Conservation (phyloP, 2,888 invertebrate genomes). For the Strigamia transsilvanica region DNA sequence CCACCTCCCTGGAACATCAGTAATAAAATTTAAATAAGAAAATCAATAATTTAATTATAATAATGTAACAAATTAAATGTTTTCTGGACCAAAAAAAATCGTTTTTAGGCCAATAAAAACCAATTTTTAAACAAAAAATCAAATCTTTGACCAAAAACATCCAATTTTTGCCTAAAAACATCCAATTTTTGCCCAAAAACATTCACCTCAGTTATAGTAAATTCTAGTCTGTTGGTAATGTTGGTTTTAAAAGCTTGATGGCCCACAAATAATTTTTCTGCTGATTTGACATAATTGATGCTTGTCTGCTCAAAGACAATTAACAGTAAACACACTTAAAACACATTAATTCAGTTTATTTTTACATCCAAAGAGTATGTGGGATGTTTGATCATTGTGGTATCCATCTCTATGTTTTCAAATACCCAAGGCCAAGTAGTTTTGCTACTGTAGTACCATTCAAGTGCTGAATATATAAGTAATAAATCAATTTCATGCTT, state of each 20-base stretch:
- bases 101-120: too few species aligned
- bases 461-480: neutral
- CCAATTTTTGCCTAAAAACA: too few species aligned
- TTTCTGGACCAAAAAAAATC: too few species aligned
- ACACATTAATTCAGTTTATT: neutral
- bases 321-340: too few species aligned
- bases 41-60: too few species aligned
- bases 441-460: neutral
- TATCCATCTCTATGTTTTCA: neutral
- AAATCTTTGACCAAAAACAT: too few species aligned
- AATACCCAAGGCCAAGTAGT: neutral
- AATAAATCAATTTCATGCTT: too few species aligned
- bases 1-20: too few species aligned
- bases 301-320: neutral
- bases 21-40: too few species aligned
- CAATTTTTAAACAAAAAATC: too few species aligned
- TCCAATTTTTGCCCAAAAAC: too few species aligned
- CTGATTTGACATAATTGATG: neutral
- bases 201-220: neutral
- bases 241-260: neutral
- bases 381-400: neutral
- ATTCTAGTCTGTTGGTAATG: neutral
- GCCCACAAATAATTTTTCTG: neutral
- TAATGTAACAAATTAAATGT: too few species aligned
- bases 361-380: neutral